phyloP scores from a whole-genome alignment of 2,113 vertebrate genomes.

The Myotis brandtii region DNA sequence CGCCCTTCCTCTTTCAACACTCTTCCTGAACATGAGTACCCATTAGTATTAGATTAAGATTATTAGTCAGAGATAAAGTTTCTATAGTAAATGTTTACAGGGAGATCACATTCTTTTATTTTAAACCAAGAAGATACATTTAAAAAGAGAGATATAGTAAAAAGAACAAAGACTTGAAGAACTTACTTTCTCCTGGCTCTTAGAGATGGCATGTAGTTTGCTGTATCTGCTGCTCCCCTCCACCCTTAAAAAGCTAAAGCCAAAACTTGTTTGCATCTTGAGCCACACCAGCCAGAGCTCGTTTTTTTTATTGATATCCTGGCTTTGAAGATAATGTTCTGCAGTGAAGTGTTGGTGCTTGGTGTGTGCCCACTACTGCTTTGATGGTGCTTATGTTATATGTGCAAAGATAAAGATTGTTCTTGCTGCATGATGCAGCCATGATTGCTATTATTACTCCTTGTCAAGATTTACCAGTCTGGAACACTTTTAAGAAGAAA shows the following conservation, averaged over 20 bases:
- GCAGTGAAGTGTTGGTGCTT: not conserved
- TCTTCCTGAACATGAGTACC: not conserved
- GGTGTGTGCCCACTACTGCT: not conserved
- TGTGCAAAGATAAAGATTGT: not conserved
- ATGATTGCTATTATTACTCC: not conserved
- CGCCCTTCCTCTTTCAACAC: not conserved
- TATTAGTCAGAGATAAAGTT: not conserved
- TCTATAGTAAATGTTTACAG: not conserved
- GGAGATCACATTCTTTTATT: not conserved
- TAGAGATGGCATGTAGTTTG: not conserved
- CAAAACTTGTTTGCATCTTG: not conserved
- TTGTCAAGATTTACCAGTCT: not conserved
- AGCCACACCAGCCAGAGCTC: not conserved
- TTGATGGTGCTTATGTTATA: not conserved
- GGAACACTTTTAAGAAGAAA: conserved; percentile 46
- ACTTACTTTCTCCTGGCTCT: not conserved
- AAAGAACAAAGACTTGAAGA: not conserved
- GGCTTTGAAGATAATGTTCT: not conserved
- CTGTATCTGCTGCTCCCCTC: not conserved
- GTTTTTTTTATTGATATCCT: not conserved
- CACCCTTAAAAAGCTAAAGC: not conserved
- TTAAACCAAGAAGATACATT: not conserved
- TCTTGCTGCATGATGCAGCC: not conserved
- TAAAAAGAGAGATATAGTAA: not conserved
- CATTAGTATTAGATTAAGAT: not conserved